Evolutionary conservation across 2,888 invertebrate genomes (phyloP).

Genomic region (Nebria brevicollis): DNA sequence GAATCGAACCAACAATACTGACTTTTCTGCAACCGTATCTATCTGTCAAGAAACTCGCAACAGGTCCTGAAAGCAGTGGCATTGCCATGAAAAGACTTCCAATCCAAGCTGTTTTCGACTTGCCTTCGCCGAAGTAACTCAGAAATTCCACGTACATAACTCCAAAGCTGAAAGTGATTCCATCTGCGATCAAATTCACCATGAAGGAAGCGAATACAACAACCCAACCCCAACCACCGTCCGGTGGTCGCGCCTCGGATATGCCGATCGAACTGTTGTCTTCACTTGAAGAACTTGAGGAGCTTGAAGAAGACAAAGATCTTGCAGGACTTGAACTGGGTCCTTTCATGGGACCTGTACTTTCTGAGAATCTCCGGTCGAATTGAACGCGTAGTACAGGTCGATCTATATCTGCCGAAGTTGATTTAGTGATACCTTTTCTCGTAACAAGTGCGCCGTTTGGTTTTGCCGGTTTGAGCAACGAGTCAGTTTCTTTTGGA

Average conservation of each 20-base stretch:
- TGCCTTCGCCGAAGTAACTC: slow-evolving; percentile 84
- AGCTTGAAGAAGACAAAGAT: slow-evolving; percentile 59
- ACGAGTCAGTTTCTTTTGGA: slow-evolving; percentile 43
- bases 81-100: slow-evolving; percentile 92
- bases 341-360: slow-evolving; percentile 50
- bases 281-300: slow-evolving; percentile 65
- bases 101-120: slow-evolving; percentile 90
- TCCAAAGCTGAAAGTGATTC: slow-evolving; percentile 92
- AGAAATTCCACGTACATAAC: slow-evolving; percentile 88
- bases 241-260: slow-evolving; percentile 79
- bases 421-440: slow-evolving; percentile 48
- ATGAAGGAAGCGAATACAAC: slow-evolving; percentile 85
- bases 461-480: background rate
- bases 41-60: slow-evolving; percentile 85
- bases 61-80: slow-evolving; percentile 86
- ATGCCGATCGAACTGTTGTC: slow-evolving; percentile 73
- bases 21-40: slow-evolving; percentile 83
- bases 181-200: slow-evolving; percentile 91
- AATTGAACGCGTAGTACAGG: slow-evolving; percentile 70
- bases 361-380: slow-evolving; percentile 51
- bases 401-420: slow-evolving; percentile 55
- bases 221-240: slow-evolving; percentile 91
- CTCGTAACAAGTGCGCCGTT: background rate
- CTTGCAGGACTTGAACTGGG: slow-evolving; percentile 52
- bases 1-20: slow-evolving; percentile 79